Evolutionary conservation across 2,113 vertebrate species (phyloP).

Genomic region (Crypturellus undulatus): DNA sequence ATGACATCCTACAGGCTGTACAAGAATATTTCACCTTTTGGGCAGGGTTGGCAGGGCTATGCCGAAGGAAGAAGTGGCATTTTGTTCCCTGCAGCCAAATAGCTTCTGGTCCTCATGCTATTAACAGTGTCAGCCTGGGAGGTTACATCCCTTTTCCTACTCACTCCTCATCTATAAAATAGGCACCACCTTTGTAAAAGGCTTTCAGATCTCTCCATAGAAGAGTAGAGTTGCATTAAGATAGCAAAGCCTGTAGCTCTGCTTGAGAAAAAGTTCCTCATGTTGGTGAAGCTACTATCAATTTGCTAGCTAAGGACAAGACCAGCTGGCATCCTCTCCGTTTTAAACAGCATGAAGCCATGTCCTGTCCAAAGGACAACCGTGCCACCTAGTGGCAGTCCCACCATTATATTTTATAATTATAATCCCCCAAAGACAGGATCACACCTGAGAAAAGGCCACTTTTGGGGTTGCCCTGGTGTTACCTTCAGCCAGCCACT

Average conservation of each 20-base stretch:
- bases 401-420: neutral
- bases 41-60: neutral
- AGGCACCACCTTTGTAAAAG: neutral
- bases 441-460: neutral
- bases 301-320: neutral
- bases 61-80: neutral
- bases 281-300: neutral
- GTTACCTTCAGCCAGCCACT: neutral
- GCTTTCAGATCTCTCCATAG: neutral
- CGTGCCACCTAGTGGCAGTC: conserved; percentile 53
- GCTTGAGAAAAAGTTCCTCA: rapidly evolving
- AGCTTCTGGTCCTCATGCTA: neutral
- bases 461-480: neutral
- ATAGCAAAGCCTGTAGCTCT: neutral
- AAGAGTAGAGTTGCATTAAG: neutral
- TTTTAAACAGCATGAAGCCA: neutral
- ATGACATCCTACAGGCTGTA: neutral
- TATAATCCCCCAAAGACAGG: rapidly evolving
- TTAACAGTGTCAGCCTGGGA: neutral
- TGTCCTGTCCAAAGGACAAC: neutral
- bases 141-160: rapidly evolving
- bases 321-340: neutral
- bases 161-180: neutral
- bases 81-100: neutral
- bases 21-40: neutral